Evolutionary conservation across 2,888 invertebrate species (phyloP), one percentile per base, ranked within the genome.

Genomic region (Isoperla grammatica): DNA sequence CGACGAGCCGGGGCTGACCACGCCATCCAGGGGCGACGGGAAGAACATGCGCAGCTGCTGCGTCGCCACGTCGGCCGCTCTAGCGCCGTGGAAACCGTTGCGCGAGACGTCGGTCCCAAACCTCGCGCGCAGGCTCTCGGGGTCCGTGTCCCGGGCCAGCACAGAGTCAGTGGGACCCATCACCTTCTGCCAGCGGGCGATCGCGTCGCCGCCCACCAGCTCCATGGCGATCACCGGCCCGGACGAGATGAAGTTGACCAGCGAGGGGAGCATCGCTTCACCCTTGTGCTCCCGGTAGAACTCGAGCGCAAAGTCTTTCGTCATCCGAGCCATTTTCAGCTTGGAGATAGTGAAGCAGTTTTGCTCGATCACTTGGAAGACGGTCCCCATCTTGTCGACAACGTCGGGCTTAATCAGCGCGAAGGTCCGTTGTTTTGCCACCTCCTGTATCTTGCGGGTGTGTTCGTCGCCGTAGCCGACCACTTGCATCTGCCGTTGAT

Each of bases 341-440:
- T 85, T 85, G 23, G 83, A 81, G 49, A 93, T 74, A 49, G 75
- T 74, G 63, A 86, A 79, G 35, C 81, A 80, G 69, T 79, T 76
- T 2, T 83, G 78, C 68, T 82, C 75, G 12, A 95, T 81, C 20
- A 81, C 73, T 55, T 81, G 83, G 0, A 95, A 69, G 58, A 95
- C 86, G 68, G 85, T 83, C 0, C 94, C 93, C 65, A 87, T 78
- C 70, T 83, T 81, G 17, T 81, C 76, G 19, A 87, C 76, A 8
- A 84, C 81, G 61, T 85, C 78, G 8, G 91, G 89, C 73, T 91
- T 92, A 8, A 95, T 77, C 65, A 95, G 74, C 2, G 83, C 85
- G 74, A 90, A 87, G 1, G 90, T 88, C 68, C 88, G 81, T 74
- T 87, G 81, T 68, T 85, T 80, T 68, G 81, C 78, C 66, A 78